A percentile compares a stretch with the other conserved stretches of the same genome.
These are phyloP conservation scores for Heliothis subflexa DNA, from an alignment of 1,140 invertebrate genomes.

Conservation along the genomic window DNA sequence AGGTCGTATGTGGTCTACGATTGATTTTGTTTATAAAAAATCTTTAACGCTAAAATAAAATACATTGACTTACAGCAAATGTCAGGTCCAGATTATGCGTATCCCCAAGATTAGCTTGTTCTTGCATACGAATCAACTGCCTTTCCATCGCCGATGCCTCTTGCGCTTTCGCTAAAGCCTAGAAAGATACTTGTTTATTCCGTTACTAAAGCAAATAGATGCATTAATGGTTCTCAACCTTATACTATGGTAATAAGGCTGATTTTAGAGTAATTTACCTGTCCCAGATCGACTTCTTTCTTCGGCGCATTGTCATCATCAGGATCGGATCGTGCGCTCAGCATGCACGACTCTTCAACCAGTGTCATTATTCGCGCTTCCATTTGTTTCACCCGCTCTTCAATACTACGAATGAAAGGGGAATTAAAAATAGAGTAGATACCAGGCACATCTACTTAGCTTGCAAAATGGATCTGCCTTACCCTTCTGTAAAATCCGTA, in stretches of 20 bases:
- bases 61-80: slow-evolving; percentile 90
- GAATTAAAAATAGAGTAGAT: too few species aligned
- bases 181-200: slow-evolving; percentile 35
- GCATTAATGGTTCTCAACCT: neutral
- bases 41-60: neutral
- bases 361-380: slow-evolving; percentile 91
- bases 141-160: slow-evolving; percentile 97
- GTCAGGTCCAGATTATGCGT: slow-evolving; percentile 97
- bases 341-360: slow-evolving; percentile 91
- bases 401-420: slow-evolving; percentile 85
- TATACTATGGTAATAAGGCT: neutral
- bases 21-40: too few species aligned
- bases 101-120: slow-evolving; percentile 95
- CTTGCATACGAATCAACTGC: slow-evolving; percentile 95
- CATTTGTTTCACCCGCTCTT: slow-evolving; percentile 92
- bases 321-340: slow-evolving; percentile 69
- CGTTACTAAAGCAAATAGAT: too few species aligned
- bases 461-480: too few species aligned
- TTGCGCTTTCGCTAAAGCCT: slow-evolving; percentile 96
- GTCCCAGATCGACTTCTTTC: slow-evolving; percentile 70
- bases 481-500: too few species aligned
- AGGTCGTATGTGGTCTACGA: too few species aligned
- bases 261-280: slow-evolving; percentile 55
- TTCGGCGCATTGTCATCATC: slow-evolving; percentile 69
- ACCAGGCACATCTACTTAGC: too few species aligned